Evolutionary conservation across 2,888 invertebrate species (phyloP).

Genomic region (Germaria angustata): DNA sequence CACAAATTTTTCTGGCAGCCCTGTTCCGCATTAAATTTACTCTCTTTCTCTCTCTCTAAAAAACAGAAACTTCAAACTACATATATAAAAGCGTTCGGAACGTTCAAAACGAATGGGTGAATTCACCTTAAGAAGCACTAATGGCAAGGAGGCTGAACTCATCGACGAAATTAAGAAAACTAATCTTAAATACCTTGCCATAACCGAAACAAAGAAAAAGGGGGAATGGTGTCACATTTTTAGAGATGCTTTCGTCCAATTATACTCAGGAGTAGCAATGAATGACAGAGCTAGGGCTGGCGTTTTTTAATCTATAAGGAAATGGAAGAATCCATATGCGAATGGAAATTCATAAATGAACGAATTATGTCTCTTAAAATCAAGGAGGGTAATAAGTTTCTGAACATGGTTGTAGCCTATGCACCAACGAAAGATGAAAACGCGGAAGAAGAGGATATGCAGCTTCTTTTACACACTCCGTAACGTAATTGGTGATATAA

Average conservation of each 20-base stretch:
- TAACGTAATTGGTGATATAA: too few species aligned
- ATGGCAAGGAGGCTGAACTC: background rate
- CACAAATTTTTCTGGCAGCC: too few species aligned
- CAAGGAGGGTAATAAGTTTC: conserved; percentile 1
- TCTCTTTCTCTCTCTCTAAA: too few species aligned
- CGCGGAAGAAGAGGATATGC: too few species aligned
- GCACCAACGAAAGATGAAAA: background rate
- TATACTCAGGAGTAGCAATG: conserved; percentile 3
- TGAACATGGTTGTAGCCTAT: background rate
- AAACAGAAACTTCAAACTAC: too few species aligned
- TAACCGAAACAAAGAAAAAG: too few species aligned
- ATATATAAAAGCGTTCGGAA: too few species aligned
- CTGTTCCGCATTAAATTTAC: too few species aligned
- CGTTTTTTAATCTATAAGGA: background rate
- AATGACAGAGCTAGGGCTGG: background rate
- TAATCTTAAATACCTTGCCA: background rate
- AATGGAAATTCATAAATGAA: background rate
- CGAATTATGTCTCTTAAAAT: background rate
- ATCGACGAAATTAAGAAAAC: background rate
- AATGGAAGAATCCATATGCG: too few species aligned
- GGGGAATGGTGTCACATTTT: background rate
- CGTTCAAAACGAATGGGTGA: too few species aligned
- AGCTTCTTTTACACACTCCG: too few species aligned
- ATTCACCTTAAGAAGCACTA: too few species aligned
- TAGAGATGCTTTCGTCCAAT: background rate